Percentiles rank a stretch among this genome's conserved stretches.
Evolutionary conservation across 2,888 invertebrate species (phyloP).

Genomic region (Ctenicera cuprea): DNA sequence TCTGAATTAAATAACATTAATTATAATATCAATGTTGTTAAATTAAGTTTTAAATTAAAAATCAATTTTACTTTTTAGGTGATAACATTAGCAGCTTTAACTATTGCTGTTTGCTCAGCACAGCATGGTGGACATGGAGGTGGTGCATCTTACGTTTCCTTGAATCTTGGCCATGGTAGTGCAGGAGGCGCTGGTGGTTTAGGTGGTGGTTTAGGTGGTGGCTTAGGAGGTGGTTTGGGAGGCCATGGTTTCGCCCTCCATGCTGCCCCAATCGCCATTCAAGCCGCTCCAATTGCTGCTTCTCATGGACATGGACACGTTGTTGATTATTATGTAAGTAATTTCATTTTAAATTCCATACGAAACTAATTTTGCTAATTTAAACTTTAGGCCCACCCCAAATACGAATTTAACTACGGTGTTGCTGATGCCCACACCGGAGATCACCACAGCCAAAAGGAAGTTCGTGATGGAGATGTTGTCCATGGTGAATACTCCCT

Average conservation of each 20-base stretch:
- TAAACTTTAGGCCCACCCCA: slow-evolving; percentile 76
- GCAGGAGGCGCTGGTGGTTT: background rate
- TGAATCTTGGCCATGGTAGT: background rate
- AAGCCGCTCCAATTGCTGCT: background rate
- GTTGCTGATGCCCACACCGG: slow-evolving; percentile 77
- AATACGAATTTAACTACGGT: slow-evolving; percentile 76
- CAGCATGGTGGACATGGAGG: background rate
- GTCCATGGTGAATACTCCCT: slow-evolving; percentile 74
- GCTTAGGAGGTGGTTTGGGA: background rate
- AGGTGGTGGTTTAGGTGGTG: slow-evolving; percentile 1
- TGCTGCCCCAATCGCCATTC: background rate
- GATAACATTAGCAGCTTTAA: background rate
- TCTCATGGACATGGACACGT: slow-evolving; percentile 4
- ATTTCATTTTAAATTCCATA: background rate
- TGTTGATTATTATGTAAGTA: slow-evolving; percentile 26
- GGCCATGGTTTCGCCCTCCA: background rate
- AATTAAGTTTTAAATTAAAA: too few relatives aligned
- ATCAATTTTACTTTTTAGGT: slow-evolving; percentile 1
- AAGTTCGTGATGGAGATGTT: slow-evolving; percentile 74
- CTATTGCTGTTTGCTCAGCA: slow-evolving; percentile 5
- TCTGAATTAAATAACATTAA: too few relatives aligned
- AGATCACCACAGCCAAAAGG: slow-evolving; percentile 76
- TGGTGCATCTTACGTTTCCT: slow-evolving; percentile 4
- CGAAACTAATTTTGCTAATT: background rate
- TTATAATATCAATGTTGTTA: too few relatives aligned